Evolutionary conservation across 2,113 vertebrate genomes (phyloP).

Genomic region (Sylvicapra grimmia): DNA sequence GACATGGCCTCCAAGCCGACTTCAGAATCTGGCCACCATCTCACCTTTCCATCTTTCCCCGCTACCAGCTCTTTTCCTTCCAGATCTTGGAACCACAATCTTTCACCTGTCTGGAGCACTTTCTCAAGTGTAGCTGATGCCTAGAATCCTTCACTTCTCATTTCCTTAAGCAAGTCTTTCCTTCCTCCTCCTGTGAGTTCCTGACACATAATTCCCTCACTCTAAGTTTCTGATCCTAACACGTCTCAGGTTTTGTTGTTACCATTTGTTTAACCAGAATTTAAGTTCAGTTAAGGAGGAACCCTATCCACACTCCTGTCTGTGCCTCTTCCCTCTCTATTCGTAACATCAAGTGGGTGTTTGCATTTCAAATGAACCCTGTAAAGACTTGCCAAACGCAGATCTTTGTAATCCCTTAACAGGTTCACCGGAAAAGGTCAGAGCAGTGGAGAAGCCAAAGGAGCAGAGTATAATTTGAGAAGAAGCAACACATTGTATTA

Average conservation of each 20-base stretch:
- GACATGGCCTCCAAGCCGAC: neutral
- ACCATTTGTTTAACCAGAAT: neutral
- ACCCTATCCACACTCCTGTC: neutral
- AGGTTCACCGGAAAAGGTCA: neutral
- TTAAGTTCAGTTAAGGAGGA: neutral
- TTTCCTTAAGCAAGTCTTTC: neutral
- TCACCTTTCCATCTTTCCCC: neutral
- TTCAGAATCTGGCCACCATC: neutral
- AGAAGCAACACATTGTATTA: neutral
- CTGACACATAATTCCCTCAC: neutral
- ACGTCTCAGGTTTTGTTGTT: neutral
- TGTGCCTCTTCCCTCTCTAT: neutral
- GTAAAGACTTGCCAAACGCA: neutral
- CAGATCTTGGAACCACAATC: neutral
- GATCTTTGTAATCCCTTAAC: neutral
- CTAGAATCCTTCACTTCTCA: neutral
- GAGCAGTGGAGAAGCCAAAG: neutral
- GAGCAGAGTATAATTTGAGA: neutral
- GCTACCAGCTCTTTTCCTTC: neutral
- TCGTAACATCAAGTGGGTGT: neutral
- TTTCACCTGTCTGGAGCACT: neutral
- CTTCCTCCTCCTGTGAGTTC: neutral
- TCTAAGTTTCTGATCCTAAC: neutral
- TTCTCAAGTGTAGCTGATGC: neutral
- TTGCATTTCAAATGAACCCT: neutral